phyloP scores from a whole-genome alignment of 92 coral and sea anemone genomes.

The Porites divaricata region DNA sequence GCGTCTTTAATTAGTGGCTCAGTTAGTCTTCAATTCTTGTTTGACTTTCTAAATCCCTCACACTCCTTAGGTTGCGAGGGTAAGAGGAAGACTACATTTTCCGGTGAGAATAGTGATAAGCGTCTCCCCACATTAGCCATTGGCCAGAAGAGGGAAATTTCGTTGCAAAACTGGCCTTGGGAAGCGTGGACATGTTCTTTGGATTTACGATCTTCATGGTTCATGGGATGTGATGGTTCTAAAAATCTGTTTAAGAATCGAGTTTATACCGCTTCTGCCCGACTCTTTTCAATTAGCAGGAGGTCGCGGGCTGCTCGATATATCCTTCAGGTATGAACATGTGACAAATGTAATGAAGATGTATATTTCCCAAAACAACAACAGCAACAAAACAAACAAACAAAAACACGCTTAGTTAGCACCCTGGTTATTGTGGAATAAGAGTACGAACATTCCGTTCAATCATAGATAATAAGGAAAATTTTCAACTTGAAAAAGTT shows the following conservation, averaged over 20 bases:
- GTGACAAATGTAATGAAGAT: no score
- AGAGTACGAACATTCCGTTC: no score
- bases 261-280: background rate
- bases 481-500: no score
- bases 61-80: background rate
- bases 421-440: no score
- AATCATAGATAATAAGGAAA: no score
- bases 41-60: no score
- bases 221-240: slow-evolving; percentile 1
- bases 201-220: background rate
- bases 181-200: background rate
- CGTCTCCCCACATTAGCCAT: slow-evolving; percentile 2
- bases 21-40: no score
- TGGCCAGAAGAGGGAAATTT: background rate
- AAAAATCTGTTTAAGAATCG: background rate
- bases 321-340: background rate
- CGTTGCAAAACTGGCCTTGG: background rate
- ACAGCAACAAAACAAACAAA: no score
- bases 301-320: background rate
- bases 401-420: no score
- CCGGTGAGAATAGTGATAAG: background rate
- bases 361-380: no score
- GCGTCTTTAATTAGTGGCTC: no score
- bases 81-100: background rate
- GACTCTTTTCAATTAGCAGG: background rate